A percentile compares a stretch with the other conserved stretches of the same genome.
These are phyloP conservation scores for Herpetotheres cachinnans DNA, from an alignment of 2,113 vertebrate species.

Conservation along the genomic window DNA sequence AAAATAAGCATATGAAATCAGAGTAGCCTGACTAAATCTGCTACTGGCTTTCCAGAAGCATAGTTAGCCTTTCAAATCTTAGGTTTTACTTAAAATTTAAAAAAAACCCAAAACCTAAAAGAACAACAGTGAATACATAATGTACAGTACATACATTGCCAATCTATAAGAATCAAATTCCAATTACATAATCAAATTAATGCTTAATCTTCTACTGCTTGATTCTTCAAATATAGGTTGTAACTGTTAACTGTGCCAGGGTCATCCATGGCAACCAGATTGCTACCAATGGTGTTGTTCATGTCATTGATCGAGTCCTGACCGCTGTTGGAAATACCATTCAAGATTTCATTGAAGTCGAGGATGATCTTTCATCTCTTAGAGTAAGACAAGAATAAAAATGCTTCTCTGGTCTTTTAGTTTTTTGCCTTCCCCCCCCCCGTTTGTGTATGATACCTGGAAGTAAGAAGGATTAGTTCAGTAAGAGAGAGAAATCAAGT, in stretches of 20 bases:
- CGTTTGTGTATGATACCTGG: background rate
- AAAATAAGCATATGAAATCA: background rate
- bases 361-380: slow-evolving; percentile 88
- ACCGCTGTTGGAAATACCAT: slow-evolving; percentile 85
- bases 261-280: slow-evolving; percentile 94
- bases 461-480: background rate
- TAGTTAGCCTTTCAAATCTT: background rate
- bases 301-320: slow-evolving; percentile 93
- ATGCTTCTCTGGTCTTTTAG: background rate
- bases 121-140: background rate
- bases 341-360: slow-evolving; percentile 81
- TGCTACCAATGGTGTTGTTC: slow-evolving; percentile 95
- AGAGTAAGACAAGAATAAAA: slow-evolving; percentile 65
- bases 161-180: background rate
- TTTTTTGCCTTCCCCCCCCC: background rate
- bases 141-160: background rate
- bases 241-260: slow-evolving; percentile 96
- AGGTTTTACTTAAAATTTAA: background rate
- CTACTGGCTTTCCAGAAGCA: background rate
- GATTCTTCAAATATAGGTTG: slow-evolving; percentile 78
- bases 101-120: background rate
- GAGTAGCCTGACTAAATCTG: background rate
- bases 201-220: background rate
- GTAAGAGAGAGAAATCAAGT: background rate
- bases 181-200: background rate